Evolutionary conservation across 2,888 invertebrate genomes (phyloP).

Genomic region (Torymus tubicola): DNA sequence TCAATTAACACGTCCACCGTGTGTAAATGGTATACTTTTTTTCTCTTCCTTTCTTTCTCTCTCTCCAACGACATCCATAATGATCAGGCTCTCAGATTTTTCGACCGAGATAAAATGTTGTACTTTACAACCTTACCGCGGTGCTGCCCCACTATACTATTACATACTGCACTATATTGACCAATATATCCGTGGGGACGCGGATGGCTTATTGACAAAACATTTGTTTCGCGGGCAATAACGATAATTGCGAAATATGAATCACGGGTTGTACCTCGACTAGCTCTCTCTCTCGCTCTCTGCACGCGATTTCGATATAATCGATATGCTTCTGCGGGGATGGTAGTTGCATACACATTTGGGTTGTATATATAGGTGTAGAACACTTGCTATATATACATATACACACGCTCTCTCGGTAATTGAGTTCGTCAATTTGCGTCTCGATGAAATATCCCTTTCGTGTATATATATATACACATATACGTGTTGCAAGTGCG

Average conservation of each 20-base stretch:
- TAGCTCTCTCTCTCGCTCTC: neutral
- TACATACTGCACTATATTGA: neutral
- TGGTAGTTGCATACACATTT: constrained; percentile 36
- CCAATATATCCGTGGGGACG: neutral
- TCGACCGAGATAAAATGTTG: no score
- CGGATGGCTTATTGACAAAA: neutral
- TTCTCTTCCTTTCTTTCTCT: neutral
- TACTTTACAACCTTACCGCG: no score
- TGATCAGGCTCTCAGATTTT: no score
- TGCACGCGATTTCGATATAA: constrained; percentile 17
- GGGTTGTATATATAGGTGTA: neutral
- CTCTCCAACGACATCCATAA: no score
- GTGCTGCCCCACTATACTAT: neutral
- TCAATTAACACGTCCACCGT: no score
- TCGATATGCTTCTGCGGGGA: constrained; percentile 40
- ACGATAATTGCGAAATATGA: constrained; percentile 49
- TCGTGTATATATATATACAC: no score
- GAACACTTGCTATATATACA: neutral
- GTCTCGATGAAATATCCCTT: constrained; percentile 24
- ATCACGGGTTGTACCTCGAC: neutral
- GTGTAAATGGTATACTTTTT: no score
- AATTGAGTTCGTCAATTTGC: constrained; percentile 51
- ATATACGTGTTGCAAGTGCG: no score
- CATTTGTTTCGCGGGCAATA: constrained; percentile 30
- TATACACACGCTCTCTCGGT: neutral